Conservation (phyloP, 2,113 vertebrate species). For the Gnathonemus longibarbis region DNA sequence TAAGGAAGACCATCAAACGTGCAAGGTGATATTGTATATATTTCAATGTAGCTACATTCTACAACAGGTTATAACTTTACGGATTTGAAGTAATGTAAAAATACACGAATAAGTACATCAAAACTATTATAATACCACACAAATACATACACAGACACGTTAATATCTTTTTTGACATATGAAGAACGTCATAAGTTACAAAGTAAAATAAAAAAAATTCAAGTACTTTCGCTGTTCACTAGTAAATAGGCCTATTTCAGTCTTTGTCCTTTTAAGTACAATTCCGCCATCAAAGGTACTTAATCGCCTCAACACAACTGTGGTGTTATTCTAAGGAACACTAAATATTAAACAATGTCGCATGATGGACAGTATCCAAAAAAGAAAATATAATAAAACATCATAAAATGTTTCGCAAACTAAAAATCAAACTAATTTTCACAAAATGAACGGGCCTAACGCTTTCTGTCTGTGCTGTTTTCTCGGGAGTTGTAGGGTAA, state of each 20-base stretch:
- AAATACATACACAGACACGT: conserved; percentile 3
- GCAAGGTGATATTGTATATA: conserved; percentile 44
- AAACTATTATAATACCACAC: conserved; percentile 38
- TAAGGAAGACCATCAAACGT: neutral
- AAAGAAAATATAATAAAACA: neutral
- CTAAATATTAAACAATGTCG: neutral
- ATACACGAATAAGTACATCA: conserved; percentile 63
- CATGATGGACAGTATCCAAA: too few species aligned
- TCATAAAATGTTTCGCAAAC: neutral
- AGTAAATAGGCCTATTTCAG: conserved; percentile 2
- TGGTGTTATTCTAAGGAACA: neutral
- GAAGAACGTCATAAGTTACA: conserved; percentile 51
- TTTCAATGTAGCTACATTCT: conserved; percentile 70
- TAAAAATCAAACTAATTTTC: neutral
- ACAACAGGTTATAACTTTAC: conserved; percentile 66
- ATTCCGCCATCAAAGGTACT: neutral
- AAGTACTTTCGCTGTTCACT: conserved; percentile 20
- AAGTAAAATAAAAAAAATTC: conserved; percentile 50
- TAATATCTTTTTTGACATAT: conserved; percentile 3
- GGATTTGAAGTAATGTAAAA: conserved; percentile 53
- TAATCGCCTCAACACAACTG: neutral
- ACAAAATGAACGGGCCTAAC: neutral
- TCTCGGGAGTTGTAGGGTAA: neutral
- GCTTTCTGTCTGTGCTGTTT: neutral
- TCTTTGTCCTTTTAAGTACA: neutral